Evolutionary conservation across 1,140 invertebrate species (phyloP), one percentile per base, ranked within the genome.

Genomic region (Hyles vespertilio): DNA sequence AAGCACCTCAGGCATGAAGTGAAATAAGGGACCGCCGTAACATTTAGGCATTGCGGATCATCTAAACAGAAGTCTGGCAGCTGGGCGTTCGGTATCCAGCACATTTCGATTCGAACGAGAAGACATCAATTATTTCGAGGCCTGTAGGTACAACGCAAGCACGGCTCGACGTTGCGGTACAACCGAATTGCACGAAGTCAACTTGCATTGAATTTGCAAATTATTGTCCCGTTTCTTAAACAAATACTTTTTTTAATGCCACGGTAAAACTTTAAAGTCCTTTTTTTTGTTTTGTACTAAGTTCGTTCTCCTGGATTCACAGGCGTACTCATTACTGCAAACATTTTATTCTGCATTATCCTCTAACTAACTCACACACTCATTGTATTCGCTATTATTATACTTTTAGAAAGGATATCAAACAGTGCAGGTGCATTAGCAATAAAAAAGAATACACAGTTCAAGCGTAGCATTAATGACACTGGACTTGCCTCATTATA

Each of bases 101-200:
- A 59, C 53, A 62, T 65, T 64, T 61, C 59, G 32, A 54, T 60
- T 57, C 59, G 59, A 45, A 56, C 63, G 51, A 64, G 66, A 62
- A 61, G 63, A 53, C 59, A 69, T 69, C 62, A 69, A 69, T 69
- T 69, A 69, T 69, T 69, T 69, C 52, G 56, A 47, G 22, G 44
- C 60, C 22, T 22, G 22, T 22, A 22, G 22, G 22, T 22, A 47
- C 52, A 45, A 49, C 47, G 59, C 44, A 49, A 54, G 59, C 32
- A 45, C 52, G 47, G 12, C 51, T 22, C 22, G 22, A 22, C 22
- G 22, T 22, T 46, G 43, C 53, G 40, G 45, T 61, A 58, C 58
- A 55, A 61, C 60, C 50, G 51, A 64, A 61, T 61, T 57, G 58
- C 59, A 56, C 54, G 51, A 58, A 61, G 59, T 56, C 56, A 64